These are phyloP conservation scores for Aurelia aurita complex sp. Pacific DNA, from an alignment of 30 jellyfish, hydroid and myxozoan species.

Conservation along the genomic window DNA sequence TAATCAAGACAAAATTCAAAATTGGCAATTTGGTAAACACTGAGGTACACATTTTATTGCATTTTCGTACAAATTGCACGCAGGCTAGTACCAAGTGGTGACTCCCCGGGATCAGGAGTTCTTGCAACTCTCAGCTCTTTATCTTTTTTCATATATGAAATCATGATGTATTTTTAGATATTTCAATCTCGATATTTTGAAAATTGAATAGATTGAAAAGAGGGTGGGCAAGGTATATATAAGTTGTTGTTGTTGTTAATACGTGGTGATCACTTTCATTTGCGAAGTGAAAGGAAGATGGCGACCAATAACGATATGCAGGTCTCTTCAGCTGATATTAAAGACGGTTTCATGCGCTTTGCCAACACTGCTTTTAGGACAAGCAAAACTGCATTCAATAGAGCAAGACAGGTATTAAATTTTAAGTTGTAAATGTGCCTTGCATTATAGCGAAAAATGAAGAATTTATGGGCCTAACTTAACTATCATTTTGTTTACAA, in stretches of 20 bases:
- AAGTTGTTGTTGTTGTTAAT: conserved; percentile 4
- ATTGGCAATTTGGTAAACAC: too few species aligned
- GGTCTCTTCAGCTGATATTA: conserved; percentile 70
- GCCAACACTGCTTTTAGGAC: conserved; percentile 89
- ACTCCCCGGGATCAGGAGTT: too few species aligned
- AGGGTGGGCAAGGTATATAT: too few species aligned
- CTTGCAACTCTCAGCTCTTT: too few species aligned
- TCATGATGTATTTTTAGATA: too few species aligned
- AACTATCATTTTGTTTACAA: neutral
- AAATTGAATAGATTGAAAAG: too few species aligned
- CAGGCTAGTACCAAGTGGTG: too few species aligned
- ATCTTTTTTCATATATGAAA: too few species aligned
- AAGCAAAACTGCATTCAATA: conserved; percentile 82
- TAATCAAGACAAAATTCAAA: too few species aligned
- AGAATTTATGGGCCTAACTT: neutral
- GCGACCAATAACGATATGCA: conserved; percentile 74
- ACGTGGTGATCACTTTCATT: neutral
- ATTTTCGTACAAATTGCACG: too few species aligned
- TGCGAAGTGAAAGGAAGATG: conserved; percentile 42
- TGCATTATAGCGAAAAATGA: neutral
- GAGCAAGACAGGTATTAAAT: conserved; percentile 92
- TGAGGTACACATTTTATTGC: too few species aligned
- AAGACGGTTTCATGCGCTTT: conserved; percentile 79
- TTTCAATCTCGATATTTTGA: too few species aligned
- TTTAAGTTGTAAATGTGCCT: neutral